Evolutionary conservation across 2,113 vertebrate species (phyloP).

Genomic region (Nanorana parkeri): DNA sequence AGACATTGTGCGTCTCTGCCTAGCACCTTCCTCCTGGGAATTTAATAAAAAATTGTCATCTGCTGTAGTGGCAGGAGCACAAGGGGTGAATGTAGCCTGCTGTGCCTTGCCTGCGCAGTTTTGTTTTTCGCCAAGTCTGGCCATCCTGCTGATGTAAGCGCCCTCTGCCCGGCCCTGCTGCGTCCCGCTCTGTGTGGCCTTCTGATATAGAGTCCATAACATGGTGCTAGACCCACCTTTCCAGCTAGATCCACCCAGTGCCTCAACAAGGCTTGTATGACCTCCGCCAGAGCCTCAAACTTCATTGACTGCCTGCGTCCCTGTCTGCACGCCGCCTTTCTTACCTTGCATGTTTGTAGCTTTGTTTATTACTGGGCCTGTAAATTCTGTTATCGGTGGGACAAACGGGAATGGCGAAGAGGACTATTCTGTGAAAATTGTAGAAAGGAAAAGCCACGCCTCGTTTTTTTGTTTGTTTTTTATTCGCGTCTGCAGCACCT

Average conservation of each 20-base stretch:
- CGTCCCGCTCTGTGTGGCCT: not conserved
- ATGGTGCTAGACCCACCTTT: slow-evolving; percentile 26
- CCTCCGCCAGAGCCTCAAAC: not conserved
- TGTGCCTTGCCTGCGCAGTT: slow-evolving; percentile 8
- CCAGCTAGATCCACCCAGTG: slow-evolving; percentile 16
- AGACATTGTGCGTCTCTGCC: not conserved
- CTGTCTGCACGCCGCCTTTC: too few relatives aligned
- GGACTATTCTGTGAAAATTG: too few relatives aligned
- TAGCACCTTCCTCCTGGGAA: not conserved
- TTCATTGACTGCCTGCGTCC: not conserved
- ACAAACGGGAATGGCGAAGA: too few relatives aligned
- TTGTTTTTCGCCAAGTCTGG: not conserved
- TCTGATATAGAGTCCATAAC: not conserved
- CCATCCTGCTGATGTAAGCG: not conserved
- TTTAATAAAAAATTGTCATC: not conserved
- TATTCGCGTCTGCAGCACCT: too few relatives aligned
- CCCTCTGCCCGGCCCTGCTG: slow-evolving; percentile 1
- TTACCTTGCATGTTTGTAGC: not conserved
- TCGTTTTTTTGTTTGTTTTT: too few relatives aligned
- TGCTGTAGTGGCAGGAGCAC: not conserved
- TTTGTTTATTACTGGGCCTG: slow-evolving; percentile 4
- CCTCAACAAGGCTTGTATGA: slow-evolving; percentile 13
- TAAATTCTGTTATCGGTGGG: not conserved
- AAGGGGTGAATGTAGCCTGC: slow-evolving; percentile 16
- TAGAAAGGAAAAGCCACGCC: too few relatives aligned